Percentiles rank a stretch among this genome's conserved stretches.
These are phyloP conservation scores for Microchrysa polita DNA, from an alignment of 2,888 invertebrate species.

Conservation along the genomic window DNA sequence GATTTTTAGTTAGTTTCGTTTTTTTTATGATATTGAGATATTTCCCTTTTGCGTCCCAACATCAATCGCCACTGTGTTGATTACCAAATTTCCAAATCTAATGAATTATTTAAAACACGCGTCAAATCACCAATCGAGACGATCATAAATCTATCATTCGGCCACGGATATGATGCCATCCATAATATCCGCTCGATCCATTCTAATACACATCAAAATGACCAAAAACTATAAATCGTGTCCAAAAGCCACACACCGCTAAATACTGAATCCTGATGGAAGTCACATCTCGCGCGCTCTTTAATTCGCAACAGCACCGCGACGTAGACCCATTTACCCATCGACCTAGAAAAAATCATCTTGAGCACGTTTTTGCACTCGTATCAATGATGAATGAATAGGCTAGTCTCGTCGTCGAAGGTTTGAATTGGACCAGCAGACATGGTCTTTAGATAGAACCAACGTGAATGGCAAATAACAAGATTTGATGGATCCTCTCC, in stretches of 20 bases:
- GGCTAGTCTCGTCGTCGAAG: background rate
- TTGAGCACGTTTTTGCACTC: background rate
- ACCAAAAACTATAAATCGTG: conserved; percentile 4
- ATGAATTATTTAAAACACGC: conserved; percentile 32
- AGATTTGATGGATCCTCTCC: background rate
- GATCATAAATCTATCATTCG: conserved; percentile 8
- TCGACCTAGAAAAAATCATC: conserved; percentile 46
- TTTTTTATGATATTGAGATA: background rate
- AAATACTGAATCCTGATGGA: conserved; percentile 10
- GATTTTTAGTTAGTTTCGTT: no score
- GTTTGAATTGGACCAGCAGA: background rate
- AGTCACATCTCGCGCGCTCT: conserved; percentile 39
- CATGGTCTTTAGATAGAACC: no score
- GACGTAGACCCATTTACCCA: conserved; percentile 48
- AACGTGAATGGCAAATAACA: background rate
- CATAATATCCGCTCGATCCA: background rate
- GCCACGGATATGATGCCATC: background rate
- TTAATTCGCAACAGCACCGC: background rate
- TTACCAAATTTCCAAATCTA: background rate
- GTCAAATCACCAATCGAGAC: background rate
- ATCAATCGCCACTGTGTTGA: conserved; percentile 2
- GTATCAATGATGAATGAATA: conserved; percentile 19
- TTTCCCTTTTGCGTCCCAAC: background rate
- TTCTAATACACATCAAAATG: background rate
- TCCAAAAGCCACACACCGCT: conserved; percentile 21